Conservation (phyloP, 2,113 vertebrate species). For the Phaethornis superciliosus region DNA sequence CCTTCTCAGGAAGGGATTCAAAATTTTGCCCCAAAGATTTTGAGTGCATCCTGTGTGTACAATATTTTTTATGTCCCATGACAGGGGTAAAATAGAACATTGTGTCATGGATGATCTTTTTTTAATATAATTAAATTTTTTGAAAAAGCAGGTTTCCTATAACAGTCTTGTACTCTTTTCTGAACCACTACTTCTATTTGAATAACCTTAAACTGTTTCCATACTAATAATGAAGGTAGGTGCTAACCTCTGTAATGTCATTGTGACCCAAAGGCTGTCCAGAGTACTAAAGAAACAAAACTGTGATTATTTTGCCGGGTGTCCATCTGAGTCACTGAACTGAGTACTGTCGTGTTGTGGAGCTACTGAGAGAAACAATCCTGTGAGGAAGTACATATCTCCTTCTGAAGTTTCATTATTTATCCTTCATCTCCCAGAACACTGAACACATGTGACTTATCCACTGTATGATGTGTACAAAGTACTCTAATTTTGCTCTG, state of each 20-base stretch:
- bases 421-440: neutral
- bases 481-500: neutral
- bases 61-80: neutral
- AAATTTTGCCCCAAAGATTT: neutral
- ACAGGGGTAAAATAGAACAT: neutral
- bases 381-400: neutral
- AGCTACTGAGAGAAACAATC: neutral
- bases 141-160: neutral
- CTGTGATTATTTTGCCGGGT: neutral
- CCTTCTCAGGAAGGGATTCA: neutral
- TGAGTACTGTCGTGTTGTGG: neutral
- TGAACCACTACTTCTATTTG: neutral
- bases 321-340: neutral
- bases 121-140: neutral
- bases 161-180: neutral
- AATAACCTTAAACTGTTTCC: neutral
- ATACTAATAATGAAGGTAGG: neutral
- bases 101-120: neutral
- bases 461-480: neutral
- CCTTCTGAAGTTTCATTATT: neutral
- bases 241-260: neutral
- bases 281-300: neutral
- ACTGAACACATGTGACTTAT: neutral
- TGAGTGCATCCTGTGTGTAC: neutral
- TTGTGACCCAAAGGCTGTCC: neutral